These are phyloP conservation scores for Ooceraea biroi DNA, from an alignment of 1,140 invertebrate genomes.

Conservation along the genomic window DNA sequence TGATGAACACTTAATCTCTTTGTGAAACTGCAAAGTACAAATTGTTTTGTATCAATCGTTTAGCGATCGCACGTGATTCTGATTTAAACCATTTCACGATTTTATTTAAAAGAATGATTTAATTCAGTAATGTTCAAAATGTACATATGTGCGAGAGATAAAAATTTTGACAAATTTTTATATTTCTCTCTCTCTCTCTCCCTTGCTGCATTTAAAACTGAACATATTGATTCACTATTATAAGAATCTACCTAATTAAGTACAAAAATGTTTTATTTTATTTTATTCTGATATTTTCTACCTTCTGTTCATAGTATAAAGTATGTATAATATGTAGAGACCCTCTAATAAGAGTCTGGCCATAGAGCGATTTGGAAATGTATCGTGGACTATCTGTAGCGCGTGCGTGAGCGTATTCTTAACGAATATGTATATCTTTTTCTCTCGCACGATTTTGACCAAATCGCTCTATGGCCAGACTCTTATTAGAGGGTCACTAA, in stretches of 20 bases:
- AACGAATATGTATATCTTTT: no score
- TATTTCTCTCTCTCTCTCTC: slow-evolving; percentile 25
- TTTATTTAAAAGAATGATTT: slow-evolving; percentile 64
- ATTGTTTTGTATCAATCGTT: background rate
- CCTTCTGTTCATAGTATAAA: slow-evolving; percentile 72
- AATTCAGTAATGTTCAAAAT: slow-evolving; percentile 61
- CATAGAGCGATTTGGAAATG: no score
- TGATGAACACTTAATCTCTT: slow-evolving; percentile 14
- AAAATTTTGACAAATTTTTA: slow-evolving; percentile 62
- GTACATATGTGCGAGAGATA: slow-evolving; percentile 35
- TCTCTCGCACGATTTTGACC: no score
- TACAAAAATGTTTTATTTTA: slow-evolving; percentile 83
- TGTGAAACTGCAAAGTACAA: slow-evolving; percentile 2
- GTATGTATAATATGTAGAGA: slow-evolving; percentile 58
- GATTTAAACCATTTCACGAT: slow-evolving; percentile 26
- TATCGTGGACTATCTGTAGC: no score
- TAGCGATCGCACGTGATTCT: background rate
- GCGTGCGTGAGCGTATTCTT: no score
- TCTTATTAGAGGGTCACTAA: no score
- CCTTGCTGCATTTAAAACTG: slow-evolving; percentile 68
- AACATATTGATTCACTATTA: slow-evolving; percentile 76
- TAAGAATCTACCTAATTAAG: slow-evolving; percentile 81
- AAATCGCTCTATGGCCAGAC: no score
- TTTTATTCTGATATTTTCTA: slow-evolving; percentile 70
- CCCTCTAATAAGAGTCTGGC: no score